Evolutionary conservation across 2,797 vertebrate species (phyloP).

Genomic region (Erpetoichthys calabaricus): DNA sequence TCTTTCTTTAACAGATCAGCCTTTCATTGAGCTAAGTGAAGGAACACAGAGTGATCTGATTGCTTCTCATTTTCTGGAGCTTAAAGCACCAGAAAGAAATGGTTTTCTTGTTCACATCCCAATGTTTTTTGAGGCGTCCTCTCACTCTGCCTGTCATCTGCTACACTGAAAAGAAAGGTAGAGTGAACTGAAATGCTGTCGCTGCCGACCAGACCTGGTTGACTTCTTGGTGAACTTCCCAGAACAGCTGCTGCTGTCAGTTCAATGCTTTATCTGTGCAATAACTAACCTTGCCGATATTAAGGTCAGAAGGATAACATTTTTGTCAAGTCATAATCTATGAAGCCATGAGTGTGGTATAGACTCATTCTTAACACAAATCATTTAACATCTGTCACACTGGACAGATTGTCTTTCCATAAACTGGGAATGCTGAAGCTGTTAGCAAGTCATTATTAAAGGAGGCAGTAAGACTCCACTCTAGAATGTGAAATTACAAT

Average conservation of each 20-base stretch:
- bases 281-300: slow-evolving; percentile 25
- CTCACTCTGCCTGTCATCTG: too few species aligned
- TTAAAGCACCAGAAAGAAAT: too few species aligned
- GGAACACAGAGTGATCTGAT: slow-evolving; percentile 25
- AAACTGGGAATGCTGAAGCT: too few species aligned
- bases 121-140: too few species aligned
- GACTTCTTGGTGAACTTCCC: slow-evolving; percentile 51
- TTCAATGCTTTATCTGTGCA: slow-evolving; percentile 62
- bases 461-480: too few species aligned
- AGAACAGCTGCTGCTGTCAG: slow-evolving; percentile 78
- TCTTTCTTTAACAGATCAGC: slow-evolving; percentile 17
- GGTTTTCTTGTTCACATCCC: too few species aligned
- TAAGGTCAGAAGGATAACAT: slow-evolving; percentile 5
- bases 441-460: too few species aligned
- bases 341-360: slow-evolving; percentile 15
- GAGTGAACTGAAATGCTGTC: slow-evolving; percentile 32
- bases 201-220: slow-evolving; percentile 45
- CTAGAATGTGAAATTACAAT: too few species aligned
- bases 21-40: not conserved
- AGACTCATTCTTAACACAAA: too few species aligned
- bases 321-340: slow-evolving; percentile 25
- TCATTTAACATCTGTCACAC: too few species aligned
- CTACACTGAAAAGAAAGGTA: slow-evolving; percentile 9
- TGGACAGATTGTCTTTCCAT: too few species aligned
- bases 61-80: slow-evolving; percentile 8